A percentile compares a stretch with the other conserved stretches of the same genome.
Evolutionary conservation across 2,797 vertebrate genomes (phyloP).

Genomic region (Sebastes vulpes): DNA sequence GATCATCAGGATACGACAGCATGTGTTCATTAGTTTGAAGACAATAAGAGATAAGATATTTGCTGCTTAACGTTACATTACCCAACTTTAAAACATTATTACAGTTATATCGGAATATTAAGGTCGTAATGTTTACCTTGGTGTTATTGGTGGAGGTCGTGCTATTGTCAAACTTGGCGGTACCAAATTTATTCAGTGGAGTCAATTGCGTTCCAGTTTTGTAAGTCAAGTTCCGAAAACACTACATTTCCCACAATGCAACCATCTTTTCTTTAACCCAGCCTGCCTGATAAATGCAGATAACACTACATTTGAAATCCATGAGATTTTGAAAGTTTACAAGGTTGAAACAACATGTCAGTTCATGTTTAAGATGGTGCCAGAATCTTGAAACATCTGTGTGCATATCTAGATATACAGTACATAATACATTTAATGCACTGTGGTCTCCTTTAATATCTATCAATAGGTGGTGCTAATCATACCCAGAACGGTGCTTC

Average conservation of each 20-base stretch:
- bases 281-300: background rate
- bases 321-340: background rate
- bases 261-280: background rate
- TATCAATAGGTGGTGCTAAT: constrained; percentile 19
- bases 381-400: background rate
- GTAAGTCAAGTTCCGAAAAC: background rate
- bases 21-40: too few species aligned
- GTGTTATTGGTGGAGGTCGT: background rate
- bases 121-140: background rate
- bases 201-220: background rate
- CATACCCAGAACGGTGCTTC: constrained; percentile 14
- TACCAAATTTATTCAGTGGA: background rate
- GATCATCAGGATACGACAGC: too few species aligned
- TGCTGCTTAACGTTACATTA: background rate
- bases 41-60: background rate
- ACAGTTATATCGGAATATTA: background rate
- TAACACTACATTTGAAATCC: background rate
- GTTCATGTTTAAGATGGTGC: background rate
- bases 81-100: background rate
- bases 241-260: background rate
- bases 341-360: background rate
- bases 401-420: background rate
- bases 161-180: background rate
- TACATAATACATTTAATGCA: background rate
- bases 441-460: constrained; percentile 12